A percentile compares a stretch with the other conserved stretches of the same genome.
These are phyloP conservation scores for Homarus americanus DNA, from an alignment of 1,140 invertebrate species.

Conservation along the genomic window DNA sequence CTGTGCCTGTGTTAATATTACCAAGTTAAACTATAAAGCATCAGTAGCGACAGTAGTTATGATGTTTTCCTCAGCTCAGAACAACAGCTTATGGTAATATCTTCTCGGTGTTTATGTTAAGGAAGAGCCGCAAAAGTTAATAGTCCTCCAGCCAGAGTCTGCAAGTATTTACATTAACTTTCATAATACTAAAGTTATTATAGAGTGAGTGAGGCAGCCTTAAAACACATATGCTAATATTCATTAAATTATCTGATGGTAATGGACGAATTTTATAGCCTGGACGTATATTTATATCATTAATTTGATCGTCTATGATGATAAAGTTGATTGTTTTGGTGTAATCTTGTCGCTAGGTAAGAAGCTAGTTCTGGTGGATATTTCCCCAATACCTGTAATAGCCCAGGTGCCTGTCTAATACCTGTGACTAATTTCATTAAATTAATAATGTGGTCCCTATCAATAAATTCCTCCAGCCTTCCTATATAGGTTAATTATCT, in stretches of 20 bases:
- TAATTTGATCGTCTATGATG: background rate
- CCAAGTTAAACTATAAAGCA: too few relatives aligned
- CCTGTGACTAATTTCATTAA: constrained; percentile 22
- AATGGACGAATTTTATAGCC: background rate
- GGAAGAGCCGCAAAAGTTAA: too few relatives aligned
- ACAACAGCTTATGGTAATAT: too few relatives aligned
- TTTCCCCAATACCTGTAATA: background rate
- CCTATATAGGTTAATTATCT: background rate
- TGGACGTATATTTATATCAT: background rate
- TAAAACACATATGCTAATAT: background rate
- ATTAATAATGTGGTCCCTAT: background rate
- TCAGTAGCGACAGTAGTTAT: too few relatives aligned
- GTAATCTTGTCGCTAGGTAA: background rate
- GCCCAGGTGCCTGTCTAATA: background rate
- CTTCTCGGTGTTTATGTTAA: too few relatives aligned
- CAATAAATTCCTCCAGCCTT: background rate
- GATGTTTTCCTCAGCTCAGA: too few relatives aligned
- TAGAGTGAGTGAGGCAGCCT: background rate
- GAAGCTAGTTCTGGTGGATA: background rate
- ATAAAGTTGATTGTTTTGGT: background rate
- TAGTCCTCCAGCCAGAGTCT: background rate
- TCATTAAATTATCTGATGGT: background rate
- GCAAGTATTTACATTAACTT: background rate
- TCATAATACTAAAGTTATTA: background rate
- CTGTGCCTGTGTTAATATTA: too few relatives aligned